Evolutionary conservation across 2,797 vertebrate genomes (phyloP).

Genomic region (Petrocephalus sullivani): DNA sequence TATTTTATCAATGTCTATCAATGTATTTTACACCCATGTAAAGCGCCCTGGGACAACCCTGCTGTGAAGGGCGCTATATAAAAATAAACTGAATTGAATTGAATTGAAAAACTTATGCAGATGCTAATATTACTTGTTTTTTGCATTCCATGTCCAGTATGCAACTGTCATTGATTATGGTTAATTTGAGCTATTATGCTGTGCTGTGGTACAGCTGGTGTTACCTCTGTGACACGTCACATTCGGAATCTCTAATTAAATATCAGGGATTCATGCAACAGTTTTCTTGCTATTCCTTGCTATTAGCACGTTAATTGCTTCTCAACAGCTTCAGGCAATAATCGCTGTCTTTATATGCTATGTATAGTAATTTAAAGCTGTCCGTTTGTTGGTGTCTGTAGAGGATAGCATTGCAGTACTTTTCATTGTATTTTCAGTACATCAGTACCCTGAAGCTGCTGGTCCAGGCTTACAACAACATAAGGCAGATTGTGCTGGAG

Average conservation of each 20-base stretch:
- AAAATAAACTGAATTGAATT: too few species aligned
- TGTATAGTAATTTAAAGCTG: background rate
- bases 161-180: background rate
- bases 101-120: background rate
- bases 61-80: too few species aligned
- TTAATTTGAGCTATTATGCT: background rate
- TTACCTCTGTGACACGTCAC: too few species aligned
- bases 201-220: background rate
- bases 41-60: too few species aligned
- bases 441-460: slow-evolving; percentile 65
- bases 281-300: background rate
- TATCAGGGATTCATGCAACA: background rate
- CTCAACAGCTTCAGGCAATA: background rate
- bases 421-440: slow-evolving; percentile 47
- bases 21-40: too few species aligned
- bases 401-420: background rate
- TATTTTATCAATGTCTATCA: too few species aligned
- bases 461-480: slow-evolving; percentile 66
- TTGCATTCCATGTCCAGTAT: background rate
- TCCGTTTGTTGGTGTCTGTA: background rate
- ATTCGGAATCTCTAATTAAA: background rate
- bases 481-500: slow-evolving; percentile 66
- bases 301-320: background rate
- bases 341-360: background rate
- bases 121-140: background rate